Evolutionary conservation across 2,797 vertebrate species (phyloP).

Genomic region (Melopsittacus undulatus): DNA sequence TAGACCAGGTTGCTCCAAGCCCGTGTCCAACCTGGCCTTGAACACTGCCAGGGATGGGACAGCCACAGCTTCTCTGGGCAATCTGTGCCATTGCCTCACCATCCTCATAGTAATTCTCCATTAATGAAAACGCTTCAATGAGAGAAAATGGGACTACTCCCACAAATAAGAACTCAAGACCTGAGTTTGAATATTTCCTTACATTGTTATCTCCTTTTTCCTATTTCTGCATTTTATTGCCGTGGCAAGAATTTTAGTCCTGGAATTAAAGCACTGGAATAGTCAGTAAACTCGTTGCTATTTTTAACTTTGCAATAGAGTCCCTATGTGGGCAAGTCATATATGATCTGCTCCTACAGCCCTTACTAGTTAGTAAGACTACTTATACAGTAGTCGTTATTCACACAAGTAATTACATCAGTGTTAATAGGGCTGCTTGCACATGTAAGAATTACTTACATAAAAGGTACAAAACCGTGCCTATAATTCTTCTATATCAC

Average conservation of each 20-base stretch:
- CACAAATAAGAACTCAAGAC: background rate
- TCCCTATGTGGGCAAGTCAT: background rate
- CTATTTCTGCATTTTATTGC: background rate
- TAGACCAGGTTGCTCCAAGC: background rate
- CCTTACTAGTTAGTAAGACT: background rate
- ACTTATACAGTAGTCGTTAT: background rate
- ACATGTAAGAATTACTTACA: background rate
- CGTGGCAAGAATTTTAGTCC: background rate
- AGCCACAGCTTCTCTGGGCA: background rate
- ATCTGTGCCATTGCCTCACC: background rate
- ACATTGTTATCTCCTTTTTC: background rate
- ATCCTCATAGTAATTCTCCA: background rate
- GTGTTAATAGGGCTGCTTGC: background rate
- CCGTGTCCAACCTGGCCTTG: background rate
- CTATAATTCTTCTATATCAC: background rate
- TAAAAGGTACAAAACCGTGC: background rate
- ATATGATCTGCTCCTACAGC: background rate
- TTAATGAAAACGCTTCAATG: background rate
- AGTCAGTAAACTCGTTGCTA: background rate
- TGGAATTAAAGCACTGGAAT: background rate
- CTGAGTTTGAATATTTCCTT: background rate
- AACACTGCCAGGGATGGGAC: background rate
- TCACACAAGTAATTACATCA: constrained; percentile 1
- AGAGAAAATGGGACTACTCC: background rate
- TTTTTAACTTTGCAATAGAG: background rate